phyloP scores from a whole-genome alignment of 2,113 vertebrate genomes.

The Semnornis frantzii region DNA sequence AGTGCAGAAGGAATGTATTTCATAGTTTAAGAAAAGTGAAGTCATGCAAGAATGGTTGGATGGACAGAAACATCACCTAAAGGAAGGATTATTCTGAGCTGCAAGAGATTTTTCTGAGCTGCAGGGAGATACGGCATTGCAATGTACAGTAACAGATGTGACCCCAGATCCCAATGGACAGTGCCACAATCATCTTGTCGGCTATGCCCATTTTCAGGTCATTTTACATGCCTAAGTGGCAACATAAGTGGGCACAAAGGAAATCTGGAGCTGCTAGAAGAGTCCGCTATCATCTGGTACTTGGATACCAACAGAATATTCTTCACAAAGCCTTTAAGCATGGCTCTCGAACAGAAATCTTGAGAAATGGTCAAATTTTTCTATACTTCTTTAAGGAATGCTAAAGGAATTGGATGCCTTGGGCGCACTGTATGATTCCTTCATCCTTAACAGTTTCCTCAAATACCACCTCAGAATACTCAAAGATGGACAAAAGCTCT shows the following conservation, averaged over 20 bases:
- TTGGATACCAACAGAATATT: accelerated
- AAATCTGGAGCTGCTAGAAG: neutral
- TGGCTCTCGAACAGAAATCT: neutral
- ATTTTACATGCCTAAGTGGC: neutral
- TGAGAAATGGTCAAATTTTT: neutral
- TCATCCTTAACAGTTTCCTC: neutral
- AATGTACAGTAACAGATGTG: neutral
- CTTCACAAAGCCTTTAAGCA: neutral
- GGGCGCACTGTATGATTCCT: neutral
- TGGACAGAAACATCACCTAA: neutral
- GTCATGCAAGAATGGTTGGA: neutral
- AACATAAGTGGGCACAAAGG: neutral
- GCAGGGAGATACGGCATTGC: neutral
- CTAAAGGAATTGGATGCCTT: neutral
- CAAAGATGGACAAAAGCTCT: neutral
- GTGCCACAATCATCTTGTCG: neutral
- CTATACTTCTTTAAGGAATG: neutral
- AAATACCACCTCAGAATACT: neutral
- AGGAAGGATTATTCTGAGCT: neutral
- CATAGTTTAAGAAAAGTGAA: neutral
- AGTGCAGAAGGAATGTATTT: neutral
- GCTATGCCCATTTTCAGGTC: neutral
- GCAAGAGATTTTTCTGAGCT: neutral
- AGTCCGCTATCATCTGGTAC: neutral
- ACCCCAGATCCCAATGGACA: neutral